Conservation (phyloP, 2,888 invertebrate genomes). For the Heliconius erato region DNA sequence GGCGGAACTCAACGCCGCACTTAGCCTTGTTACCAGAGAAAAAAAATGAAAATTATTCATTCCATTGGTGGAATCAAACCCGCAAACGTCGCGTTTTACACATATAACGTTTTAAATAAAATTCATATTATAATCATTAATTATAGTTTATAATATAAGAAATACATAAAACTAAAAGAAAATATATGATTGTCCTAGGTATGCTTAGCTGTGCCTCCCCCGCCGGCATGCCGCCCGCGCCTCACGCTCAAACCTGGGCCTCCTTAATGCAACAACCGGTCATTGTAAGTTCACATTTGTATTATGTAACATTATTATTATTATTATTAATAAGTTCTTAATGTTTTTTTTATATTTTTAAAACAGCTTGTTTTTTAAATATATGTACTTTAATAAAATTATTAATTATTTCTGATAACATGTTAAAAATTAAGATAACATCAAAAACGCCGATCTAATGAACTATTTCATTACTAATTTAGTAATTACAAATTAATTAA, state of each 20-base stretch:
- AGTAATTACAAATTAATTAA: conserved; percentile 7
- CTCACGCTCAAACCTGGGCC: conserved; percentile 71
- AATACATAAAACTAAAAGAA: background rate
- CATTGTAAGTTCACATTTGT: conserved; percentile 66
- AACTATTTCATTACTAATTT: background rate
- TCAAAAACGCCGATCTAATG: conserved; percentile 26
- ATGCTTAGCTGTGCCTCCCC: conserved; percentile 81
- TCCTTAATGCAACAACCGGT: conserved; percentile 68
- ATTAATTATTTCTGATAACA: conserved; percentile 5
- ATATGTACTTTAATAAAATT: background rate
- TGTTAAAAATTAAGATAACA: conserved; percentile 16
- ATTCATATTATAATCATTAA: too few relatives aligned
- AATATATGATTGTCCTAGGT: conserved; percentile 59
- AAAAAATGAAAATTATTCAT: too few relatives aligned
- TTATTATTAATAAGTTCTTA: background rate
- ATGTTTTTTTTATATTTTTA: background rate
- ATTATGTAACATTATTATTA: background rate
- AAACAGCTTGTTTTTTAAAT: background rate
- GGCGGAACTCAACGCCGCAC: too few relatives aligned
- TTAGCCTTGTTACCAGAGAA: too few relatives aligned
- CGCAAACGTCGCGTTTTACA: background rate
- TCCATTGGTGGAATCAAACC: too few relatives aligned
- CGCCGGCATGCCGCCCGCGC: conserved; percentile 80
- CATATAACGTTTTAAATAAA: too few relatives aligned
- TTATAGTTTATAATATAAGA: background rate